Conservation (phyloP, 2,797 vertebrate species). For the Syngnathus rostellatus region DNA sequence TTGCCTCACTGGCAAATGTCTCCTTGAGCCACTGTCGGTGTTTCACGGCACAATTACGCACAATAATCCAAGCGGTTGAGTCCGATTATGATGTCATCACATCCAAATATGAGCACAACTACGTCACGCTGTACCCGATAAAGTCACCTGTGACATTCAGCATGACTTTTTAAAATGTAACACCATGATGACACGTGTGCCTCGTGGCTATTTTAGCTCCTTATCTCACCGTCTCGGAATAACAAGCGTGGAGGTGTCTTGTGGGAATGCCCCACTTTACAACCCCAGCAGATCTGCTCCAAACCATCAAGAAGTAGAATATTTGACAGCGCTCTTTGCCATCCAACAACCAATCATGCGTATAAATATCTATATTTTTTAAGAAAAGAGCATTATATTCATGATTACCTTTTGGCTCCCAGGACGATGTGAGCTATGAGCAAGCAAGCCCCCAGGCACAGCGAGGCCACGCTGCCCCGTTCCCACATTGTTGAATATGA, state of each 20-base stretch:
- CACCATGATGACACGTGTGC: constrained; percentile 5
- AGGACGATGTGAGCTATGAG: constrained; percentile 69
- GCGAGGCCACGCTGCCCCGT: constrained; percentile 70
- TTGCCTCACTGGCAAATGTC: background rate
- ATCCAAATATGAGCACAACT: background rate
- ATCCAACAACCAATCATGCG: background rate
- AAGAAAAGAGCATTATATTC: background rate
- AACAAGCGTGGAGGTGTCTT: constrained; percentile 42
- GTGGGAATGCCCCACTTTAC: constrained; percentile 51
- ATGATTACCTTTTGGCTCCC: constrained; percentile 84
- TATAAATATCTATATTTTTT: background rate
- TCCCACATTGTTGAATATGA: constrained; percentile 77
- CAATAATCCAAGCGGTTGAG: background rate
- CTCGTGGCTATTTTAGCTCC: constrained; percentile 35
- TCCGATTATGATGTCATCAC: background rate
- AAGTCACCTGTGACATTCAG: background rate
- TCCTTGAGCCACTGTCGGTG: background rate
- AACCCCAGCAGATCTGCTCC: constrained; percentile 21
- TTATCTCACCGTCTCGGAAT: constrained; percentile 39
- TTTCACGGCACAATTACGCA: background rate
- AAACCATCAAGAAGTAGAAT: background rate
- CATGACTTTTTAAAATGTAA: background rate
- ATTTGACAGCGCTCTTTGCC: background rate
- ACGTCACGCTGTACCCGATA: background rate
- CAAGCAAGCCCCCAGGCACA: constrained; percentile 83